phyloP scores from a whole-genome alignment of 2,888 invertebrate species.

The Ypsolopha sequella region DNA sequence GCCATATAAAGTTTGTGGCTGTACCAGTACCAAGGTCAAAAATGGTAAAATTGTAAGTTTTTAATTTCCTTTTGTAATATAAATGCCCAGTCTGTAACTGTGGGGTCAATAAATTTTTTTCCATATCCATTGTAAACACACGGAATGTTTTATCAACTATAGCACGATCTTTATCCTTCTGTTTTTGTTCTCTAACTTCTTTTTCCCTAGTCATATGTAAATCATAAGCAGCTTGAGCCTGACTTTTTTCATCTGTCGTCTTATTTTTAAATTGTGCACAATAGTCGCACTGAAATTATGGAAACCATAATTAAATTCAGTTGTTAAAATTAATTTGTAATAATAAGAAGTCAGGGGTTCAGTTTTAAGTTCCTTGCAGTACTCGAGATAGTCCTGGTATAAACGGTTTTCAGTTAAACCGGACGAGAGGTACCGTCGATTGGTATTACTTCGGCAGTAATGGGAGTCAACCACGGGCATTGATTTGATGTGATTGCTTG shows the following conservation, averaged over 20 bases:
- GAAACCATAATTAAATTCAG: slow-evolving; percentile 10
- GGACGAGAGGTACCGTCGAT: slow-evolving; percentile 7
- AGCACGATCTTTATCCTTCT: slow-evolving; percentile 2
- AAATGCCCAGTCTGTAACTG: background rate
- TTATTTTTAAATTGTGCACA: slow-evolving; percentile 8
- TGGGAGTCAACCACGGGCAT: too few relatives aligned
- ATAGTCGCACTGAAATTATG: slow-evolving; percentile 9
- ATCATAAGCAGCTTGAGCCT: background rate
- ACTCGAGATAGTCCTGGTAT: slow-evolving; percentile 9
- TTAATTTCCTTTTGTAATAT: background rate
- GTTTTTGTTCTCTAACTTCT: slow-evolving; percentile 3
- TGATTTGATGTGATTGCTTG: too few relatives aligned
- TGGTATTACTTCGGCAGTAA: background rate
- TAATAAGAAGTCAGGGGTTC: slow-evolving; percentile 6
- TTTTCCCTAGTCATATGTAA: slow-evolving; percentile 1
- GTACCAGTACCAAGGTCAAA: background rate
- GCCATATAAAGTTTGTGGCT: background rate
- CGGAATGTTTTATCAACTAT: background rate
- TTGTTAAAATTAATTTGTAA: slow-evolving; percentile 9
- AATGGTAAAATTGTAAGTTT: background rate
- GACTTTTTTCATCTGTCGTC: slow-evolving; percentile 5
- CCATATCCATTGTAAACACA: slow-evolving; percentile 4
- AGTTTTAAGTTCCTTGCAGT: slow-evolving; percentile 8
- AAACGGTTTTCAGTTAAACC: slow-evolving; percentile 7
- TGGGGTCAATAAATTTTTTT: slow-evolving; percentile 2